phyloP scores from a whole-genome alignment of 2,797 vertebrate species.

The Podarcis lilfordi region DNA sequence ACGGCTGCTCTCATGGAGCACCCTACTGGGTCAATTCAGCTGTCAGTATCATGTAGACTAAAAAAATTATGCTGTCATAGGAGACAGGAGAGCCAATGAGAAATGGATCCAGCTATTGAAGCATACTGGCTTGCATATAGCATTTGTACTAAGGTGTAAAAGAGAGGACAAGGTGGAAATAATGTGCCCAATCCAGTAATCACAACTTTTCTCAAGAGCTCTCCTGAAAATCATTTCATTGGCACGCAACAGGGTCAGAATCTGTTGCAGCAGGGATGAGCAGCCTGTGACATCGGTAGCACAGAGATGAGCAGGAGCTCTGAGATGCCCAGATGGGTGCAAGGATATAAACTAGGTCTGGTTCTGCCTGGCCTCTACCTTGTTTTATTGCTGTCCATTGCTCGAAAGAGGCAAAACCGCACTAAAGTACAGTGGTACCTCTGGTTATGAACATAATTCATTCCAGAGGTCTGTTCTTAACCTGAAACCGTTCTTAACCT shows the following conservation, averaged over 20 bases:
- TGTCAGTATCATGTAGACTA: slow-evolving; percentile 9
- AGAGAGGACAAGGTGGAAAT: neutral
- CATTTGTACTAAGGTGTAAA: neutral
- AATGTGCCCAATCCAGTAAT: neutral
- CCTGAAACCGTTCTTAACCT: no score
- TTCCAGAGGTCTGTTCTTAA: no score
- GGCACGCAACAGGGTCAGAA: neutral
- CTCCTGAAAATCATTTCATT: neutral
- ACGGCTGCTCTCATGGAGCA: slow-evolving; percentile 39
- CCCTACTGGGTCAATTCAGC: slow-evolving; percentile 47
- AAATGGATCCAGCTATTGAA: slow-evolving; percentile 5
- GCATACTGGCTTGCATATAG: neutral
- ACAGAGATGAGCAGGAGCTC: neutral
- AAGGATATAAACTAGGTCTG: neutral
- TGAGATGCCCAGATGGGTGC: neutral
- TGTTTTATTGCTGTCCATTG: neutral
- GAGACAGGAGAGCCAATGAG: neutral
- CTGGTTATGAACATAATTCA: no score
- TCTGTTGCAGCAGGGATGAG: neutral
- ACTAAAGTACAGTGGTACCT: no score
- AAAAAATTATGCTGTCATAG: slow-evolving; percentile 25
- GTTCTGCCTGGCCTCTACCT: neutral
- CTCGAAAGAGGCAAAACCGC: neutral
- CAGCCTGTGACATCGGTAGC: neutral
- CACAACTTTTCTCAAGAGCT: neutral